Conservation (phyloP, 2,888 invertebrate species). For the Stenodera caucasica region DNA sequence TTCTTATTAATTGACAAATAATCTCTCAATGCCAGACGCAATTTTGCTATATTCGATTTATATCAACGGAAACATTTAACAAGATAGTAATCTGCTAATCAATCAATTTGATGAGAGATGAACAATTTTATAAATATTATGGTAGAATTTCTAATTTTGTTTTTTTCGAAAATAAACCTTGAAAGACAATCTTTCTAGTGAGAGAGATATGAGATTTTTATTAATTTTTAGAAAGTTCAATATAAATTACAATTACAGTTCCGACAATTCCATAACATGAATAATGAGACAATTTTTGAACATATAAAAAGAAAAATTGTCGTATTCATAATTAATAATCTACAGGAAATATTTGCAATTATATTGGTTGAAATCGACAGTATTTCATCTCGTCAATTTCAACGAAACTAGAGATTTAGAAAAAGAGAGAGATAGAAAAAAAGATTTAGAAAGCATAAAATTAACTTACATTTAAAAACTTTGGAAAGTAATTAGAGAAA, state of each 20-base stretch:
- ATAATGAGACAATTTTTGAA: background rate
- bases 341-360: conserved; percentile 1
- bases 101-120: background rate
- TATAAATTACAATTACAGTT: background rate
- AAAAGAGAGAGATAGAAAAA: background rate
- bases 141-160: background rate
- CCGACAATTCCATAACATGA: background rate
- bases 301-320: no score
- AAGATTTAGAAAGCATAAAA: conserved; percentile 5
- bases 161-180: background rate
- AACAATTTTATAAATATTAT: background rate
- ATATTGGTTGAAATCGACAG: conserved; percentile 3
- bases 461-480: conserved; percentile 7
- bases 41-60: background rate
- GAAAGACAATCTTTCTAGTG: background rate
- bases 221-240: background rate
- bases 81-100: background rate
- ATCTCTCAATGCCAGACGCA: no score
- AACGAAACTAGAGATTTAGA: background rate
- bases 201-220: background rate
- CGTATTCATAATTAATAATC: no score
- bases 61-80: background rate
- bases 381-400: background rate
- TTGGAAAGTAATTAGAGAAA: conserved; percentile 8
- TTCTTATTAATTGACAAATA: no score